Conservation (phyloP, 2,113 vertebrate genomes). For the Sprattus sprattus region DNA sequence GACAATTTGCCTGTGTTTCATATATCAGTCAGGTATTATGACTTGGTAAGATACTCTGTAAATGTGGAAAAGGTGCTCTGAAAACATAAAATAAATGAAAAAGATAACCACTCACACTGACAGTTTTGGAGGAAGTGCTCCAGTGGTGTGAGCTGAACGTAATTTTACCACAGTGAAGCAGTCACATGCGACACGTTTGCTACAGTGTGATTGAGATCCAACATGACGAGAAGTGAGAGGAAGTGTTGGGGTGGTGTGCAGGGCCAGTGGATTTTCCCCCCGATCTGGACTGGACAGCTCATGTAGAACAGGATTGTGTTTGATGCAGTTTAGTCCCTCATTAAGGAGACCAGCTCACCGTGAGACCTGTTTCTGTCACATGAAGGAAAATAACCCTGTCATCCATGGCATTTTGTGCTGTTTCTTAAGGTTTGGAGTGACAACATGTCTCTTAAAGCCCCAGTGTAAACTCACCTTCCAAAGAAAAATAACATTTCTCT, state of each 20-base stretch:
- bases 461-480: neutral
- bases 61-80: slow-evolving; percentile 35
- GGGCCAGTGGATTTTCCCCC: neutral
- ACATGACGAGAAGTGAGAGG: neutral
- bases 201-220: neutral
- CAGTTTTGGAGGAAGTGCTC: neutral
- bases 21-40: slow-evolving; percentile 4
- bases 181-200: neutral
- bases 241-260: neutral
- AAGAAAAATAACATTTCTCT: slow-evolving; percentile 20
- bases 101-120: slow-evolving; percentile 7
- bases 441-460: neutral
- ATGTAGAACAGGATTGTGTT: neutral
- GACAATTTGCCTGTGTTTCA: neutral
- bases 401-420: neutral
- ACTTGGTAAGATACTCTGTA: neutral
- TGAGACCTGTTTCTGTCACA: neutral
- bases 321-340: neutral
- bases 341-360: neutral
- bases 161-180: neutral
- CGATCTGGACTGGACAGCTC: neutral
- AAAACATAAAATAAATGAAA: slow-evolving; percentile 18
- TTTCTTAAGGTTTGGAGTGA: neutral
- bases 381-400: neutral
- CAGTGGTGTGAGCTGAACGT: neutral